These are phyloP conservation scores for Anastatus disparis DNA, from an alignment of 1,140 invertebrate species.

Conservation along the genomic window DNA sequence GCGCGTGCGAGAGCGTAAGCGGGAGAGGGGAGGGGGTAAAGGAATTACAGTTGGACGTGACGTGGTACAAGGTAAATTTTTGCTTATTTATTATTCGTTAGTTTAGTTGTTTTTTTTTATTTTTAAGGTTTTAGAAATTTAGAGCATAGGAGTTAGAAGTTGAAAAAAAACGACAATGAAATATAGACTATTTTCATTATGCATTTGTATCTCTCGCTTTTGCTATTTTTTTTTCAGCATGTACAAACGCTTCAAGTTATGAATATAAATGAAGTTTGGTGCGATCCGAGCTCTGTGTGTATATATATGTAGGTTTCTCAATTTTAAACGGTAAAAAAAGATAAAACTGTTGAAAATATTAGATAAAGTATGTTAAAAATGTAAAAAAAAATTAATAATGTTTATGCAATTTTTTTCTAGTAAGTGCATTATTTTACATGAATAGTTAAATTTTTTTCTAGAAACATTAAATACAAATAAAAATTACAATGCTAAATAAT, in stretches of 20 bases:
- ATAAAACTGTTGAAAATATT: no score
- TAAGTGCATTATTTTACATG: no score
- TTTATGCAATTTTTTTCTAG: no score
- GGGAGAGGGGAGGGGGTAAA: neutral
- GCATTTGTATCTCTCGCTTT: conserved; percentile 23
- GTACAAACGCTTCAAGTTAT: conserved; percentile 13
- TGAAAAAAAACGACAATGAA: neutral
- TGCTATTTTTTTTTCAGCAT: conserved; percentile 5
- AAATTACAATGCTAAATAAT: no score
- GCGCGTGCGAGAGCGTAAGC: neutral
- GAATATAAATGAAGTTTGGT: conserved; percentile 31
- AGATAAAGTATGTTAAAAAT: no score
- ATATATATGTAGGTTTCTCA: neutral
- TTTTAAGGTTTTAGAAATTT: neutral
- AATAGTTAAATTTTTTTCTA: no score
- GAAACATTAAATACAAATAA: no score
- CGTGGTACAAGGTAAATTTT: neutral
- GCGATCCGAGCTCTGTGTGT: no score
- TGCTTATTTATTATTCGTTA: neutral
- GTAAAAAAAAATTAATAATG: no score
- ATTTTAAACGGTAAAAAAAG: neutral
- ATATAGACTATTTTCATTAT: conserved; percentile 21
- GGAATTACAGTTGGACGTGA: neutral
- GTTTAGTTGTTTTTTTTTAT: no score
- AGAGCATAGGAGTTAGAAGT: neutral